phyloP scores from a whole-genome alignment of 2,888 invertebrate genomes.

The Tribolium freemani region DNA sequence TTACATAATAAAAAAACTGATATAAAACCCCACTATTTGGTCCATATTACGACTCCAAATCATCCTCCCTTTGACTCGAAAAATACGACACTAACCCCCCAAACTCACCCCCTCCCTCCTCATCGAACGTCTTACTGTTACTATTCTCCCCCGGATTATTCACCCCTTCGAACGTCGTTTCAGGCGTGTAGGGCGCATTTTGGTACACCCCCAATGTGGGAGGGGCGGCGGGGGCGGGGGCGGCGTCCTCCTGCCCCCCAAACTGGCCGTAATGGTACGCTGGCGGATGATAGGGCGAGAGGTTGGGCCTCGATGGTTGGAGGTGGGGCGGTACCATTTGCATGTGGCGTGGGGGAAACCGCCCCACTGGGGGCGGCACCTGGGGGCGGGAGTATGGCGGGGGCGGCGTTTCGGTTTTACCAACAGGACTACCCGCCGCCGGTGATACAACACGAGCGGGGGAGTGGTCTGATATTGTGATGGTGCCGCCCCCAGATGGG shows the following conservation, averaged over 20 bases:
- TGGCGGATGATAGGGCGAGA: conserved; percentile 59
- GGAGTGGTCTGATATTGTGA: conserved; percentile 65
- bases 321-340: conserved; percentile 51
- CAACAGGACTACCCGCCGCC: conserved; percentile 64
- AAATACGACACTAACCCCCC: conserved; percentile 94
- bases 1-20: conserved; percentile 33
- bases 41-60: conserved; percentile 80
- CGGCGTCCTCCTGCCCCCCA: conserved; percentile 57
- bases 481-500: conserved; percentile 71
- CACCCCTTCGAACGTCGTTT: conserved; percentile 44
- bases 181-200: conserved; percentile 57
- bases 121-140: conserved; percentile 69
- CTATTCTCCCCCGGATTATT: conserved; percentile 48
- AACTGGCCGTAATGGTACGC: conserved; percentile 66
- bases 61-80: conserved; percentile 90
- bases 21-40: conserved; percentile 35
- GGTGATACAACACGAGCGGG: conserved; percentile 62
- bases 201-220: conserved; percentile 62
- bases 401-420: conserved; percentile 60
- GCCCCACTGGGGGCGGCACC: conserved; percentile 32
- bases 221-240: conserved; percentile 47
- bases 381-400: conserved; percentile 23
- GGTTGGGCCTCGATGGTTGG: conserved; percentile 60
- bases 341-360: conserved; percentile 53
- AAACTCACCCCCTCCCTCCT: conserved; percentile 79